Base-by-base conservation (phyloP, 2,797 vertebrate species). In the Hozukius guyotensis region DNA sequence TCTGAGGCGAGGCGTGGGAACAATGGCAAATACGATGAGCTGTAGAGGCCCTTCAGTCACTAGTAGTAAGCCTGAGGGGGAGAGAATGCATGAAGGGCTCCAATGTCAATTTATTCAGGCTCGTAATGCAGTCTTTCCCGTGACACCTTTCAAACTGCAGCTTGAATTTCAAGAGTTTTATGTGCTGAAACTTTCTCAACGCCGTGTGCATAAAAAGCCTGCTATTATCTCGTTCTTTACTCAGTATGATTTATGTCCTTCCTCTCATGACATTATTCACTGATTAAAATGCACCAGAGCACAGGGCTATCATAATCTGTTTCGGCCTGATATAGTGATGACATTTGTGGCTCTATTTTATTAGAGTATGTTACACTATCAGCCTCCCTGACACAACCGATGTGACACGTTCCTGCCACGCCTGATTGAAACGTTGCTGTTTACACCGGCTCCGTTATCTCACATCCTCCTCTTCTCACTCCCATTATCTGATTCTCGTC, bases 401-500 rank as follows among this genome's bases (percentile, higher is more conserved):
- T 38, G 61, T 66, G 18, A 10, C 32, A 8, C 5, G 10, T 72
- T 76, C 16, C n/a, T 20, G 11, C 59, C 38, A 9, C 3, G 38
- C 53, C 65, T 67, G 42, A 75, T 24, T 61, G 61, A 83, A 80
- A 72, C 18, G 0, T 59, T 1, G 2, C 42, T 60, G 11, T 81
- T 83, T 55, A 27, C 60, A 31, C 55, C 16, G n/a, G 6, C 29
- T 70, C 27, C 59, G 63, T 85, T 76, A 84, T 81, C 84, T 66
- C 49, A 62, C 65, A 42, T 66, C 16, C 31, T 59, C 65, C 14
- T 67, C 12, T 52, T 34, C 69, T 79, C 49, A 1, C 63, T 73
- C 6, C 75, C 72, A 55, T 81, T 86, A 78, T 81, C 80, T 81
- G 73, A 55, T 78, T 80, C 68, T 74, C 60, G 62, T 85, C 79